Evolutionary conservation across 1,140 invertebrate species (phyloP).

Genomic region (Cotesia vestalis): DNA sequence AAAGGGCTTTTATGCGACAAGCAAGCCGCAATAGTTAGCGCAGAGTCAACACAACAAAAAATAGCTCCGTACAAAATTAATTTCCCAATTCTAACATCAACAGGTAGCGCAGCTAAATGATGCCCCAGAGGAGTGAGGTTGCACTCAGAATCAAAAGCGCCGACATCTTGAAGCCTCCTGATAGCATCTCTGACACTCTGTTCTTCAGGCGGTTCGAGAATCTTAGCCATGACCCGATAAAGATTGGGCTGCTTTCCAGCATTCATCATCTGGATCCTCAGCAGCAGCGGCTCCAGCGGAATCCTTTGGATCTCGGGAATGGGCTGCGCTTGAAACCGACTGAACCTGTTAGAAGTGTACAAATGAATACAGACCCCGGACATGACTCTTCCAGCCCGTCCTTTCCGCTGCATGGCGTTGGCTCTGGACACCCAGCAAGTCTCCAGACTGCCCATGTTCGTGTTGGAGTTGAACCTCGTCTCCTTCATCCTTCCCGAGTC

Average conservation of each 20-base stretch:
- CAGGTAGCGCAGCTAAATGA: conserved; percentile 87
- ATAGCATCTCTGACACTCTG: conserved; percentile 83
- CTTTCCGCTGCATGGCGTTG: conserved; percentile 83
- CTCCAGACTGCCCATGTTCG: conserved; percentile 86
- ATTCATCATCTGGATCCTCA: conserved; percentile 88
- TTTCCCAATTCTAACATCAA: conserved; percentile 91
- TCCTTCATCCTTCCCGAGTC: conserved; percentile 92
- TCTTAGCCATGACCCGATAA: conserved; percentile 73
- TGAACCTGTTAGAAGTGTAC: conserved; percentile 77
- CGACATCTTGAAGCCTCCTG: conserved; percentile 80
- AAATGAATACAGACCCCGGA: conserved; percentile 85
- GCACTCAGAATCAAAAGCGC: conserved; percentile 82
- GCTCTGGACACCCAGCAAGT: conserved; percentile 83
- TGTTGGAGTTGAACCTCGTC: conserved; percentile 83
- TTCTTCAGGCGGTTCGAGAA: conserved; percentile 83
- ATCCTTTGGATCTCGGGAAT: conserved; percentile 87
- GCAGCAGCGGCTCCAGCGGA: conserved; percentile 85
- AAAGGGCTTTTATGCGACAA: conserved; percentile 88
- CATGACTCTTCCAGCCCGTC: conserved; percentile 87
- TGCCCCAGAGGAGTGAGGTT: conserved; percentile 88
- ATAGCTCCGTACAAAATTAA: conserved; percentile 91
- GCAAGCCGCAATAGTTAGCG: conserved; percentile 90
- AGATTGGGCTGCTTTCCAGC: conserved; percentile 73
- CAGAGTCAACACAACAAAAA: conserved; percentile 92
- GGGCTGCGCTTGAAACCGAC: conserved; percentile 73